Base-by-base conservation (phyloP, 23 tunicate genomes). In the Ascidia mentula region DNA sequence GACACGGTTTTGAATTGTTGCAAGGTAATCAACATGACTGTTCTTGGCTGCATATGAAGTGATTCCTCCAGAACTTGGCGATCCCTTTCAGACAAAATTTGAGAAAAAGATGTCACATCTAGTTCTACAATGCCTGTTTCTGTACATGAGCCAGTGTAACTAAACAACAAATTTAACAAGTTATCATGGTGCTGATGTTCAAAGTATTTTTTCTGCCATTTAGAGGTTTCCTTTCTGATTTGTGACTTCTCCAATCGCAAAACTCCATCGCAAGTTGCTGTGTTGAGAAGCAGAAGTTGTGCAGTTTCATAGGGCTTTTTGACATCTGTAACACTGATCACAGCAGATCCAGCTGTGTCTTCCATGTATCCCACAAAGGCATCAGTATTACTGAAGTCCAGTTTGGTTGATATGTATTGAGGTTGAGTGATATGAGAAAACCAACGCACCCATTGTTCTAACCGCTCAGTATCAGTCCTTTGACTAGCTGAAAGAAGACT, bases 261-360 rank as follows among this genome's bases (percentile, higher is more conserved):
- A 3, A 89, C 85, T 6, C 89, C 34, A 84, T 89, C 95, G 26
- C 79, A 40, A n/a, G 95, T 89, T 32, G 95, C 88, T 26, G 95
- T 84, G 18, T 84, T 81, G 8, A 89, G 85, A 72, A 89, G 36
- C 8, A 17, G 30, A 13, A 18, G 5, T 70, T 78, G 71, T 5
- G 80, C 81, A 32, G 35, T 6, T 22, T 69, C 76, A 75, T 75
- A 75, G 6, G 59, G 30, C 70, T 46, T 33, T 22, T 3, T 31
- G 15, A 18, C 69, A 39, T 77, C 39, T 26, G 8, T 13, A 32
- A 37, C 89, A 40, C 39, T 31, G 22, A 84, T 36, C 9, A 89
- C 65, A 31, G 87, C 88, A 45, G 95, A 84, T 53, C 84, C 87
- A 26, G 77, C 77, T 71, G 84, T 79, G 42, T 89, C 95, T 31